A percentile compares a stretch with the other conserved stretches of the same genome.
Conservation (phyloP, 2,888 invertebrate species). For the Aspidiotus destructor region DNA sequence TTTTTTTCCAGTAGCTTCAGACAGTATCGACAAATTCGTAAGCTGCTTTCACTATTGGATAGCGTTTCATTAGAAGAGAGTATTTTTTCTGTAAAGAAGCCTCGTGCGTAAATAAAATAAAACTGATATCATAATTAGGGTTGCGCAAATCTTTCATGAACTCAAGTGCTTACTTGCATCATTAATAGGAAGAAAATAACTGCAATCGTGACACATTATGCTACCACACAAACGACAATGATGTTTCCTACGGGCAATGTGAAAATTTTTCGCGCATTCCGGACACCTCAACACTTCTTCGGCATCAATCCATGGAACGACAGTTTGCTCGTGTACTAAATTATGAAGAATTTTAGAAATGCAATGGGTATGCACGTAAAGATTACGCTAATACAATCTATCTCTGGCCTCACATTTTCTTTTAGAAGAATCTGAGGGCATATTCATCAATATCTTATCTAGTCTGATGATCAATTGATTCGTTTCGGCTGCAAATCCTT, state of each 20-base stretch:
- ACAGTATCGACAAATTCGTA: slow-evolving; percentile 22
- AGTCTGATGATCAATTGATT: slow-evolving; percentile 90
- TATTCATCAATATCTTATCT: slow-evolving; percentile 76
- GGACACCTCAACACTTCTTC: slow-evolving; percentile 81
- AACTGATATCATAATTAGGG: no score
- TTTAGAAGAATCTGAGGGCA: slow-evolving; percentile 61
- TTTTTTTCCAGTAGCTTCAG: slow-evolving; percentile 63
- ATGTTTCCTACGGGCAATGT: slow-evolving; percentile 79
- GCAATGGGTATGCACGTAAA: neutral
- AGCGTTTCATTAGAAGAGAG: neutral
- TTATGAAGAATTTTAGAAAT: slow-evolving; percentile 28
- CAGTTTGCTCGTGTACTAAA: slow-evolving; percentile 52
- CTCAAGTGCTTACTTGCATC: slow-evolving; percentile 57
- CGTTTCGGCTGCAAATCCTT: slow-evolving; percentile 85
- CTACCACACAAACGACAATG: slow-evolving; percentile 93
- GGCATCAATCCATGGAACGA: slow-evolving; percentile 90
- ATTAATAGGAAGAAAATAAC: slow-evolving; percentile 67
- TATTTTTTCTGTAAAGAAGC: slow-evolving; percentile 7
- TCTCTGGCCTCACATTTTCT: slow-evolving; percentile 49
- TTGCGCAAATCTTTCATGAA: no score
- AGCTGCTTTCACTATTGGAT: neutral
- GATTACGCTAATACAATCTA: neutral
- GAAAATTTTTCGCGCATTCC: slow-evolving; percentile 80
- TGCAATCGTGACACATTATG: slow-evolving; percentile 86
- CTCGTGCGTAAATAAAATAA: neutral